Evolutionary conservation across 2,888 invertebrate genomes (phyloP), one percentile per base, ranked within the genome.

Genomic region (Cylloceria caligata): DNA sequence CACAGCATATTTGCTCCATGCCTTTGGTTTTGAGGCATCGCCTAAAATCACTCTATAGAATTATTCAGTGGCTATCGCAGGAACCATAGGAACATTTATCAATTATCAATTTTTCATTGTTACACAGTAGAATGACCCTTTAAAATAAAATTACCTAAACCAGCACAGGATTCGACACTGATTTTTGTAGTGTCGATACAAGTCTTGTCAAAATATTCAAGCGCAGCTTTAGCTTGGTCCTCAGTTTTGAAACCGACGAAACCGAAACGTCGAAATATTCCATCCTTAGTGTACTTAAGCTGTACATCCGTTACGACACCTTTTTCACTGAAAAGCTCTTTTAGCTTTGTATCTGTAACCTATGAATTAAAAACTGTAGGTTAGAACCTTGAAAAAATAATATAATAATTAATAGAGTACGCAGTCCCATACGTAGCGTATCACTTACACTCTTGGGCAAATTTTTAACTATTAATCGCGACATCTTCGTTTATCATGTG

Each of bases 271-370:
- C 99, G 94, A 92, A 99, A 99, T 90, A 96, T 96, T 7, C 99
- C 99, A 94, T 97, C 96, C 87, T 96, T 95, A 0, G 98, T 98
- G 89, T 97, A 99, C 92, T 99, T 99, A 6, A 99, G 93, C 88
- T 98, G 97, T 6, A 99, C 95, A 93, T 99, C 99, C 6, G 99
- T 99, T 7, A 99, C 95, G 83, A 95, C 95, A 24, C 98, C 98
- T 89, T 97, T 96, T 88, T 95, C 93, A 65, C 95, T 94, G 92
- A 99, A 99, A 72, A 96, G 91, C 86, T 96, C 94, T 87, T 95
- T 95, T 13, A 99, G 92, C 90, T 96, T 96, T 0, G 96, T 95
- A 84, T 96, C 96, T 13, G 96, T 96, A 84, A 97, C 95, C 98
- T 98, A 89, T n/a, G 91, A 84, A 85, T 85, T 13, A 13, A 45